Conservation (phyloP, 2,797 vertebrate species). For the Molossus alvarezi region DNA sequence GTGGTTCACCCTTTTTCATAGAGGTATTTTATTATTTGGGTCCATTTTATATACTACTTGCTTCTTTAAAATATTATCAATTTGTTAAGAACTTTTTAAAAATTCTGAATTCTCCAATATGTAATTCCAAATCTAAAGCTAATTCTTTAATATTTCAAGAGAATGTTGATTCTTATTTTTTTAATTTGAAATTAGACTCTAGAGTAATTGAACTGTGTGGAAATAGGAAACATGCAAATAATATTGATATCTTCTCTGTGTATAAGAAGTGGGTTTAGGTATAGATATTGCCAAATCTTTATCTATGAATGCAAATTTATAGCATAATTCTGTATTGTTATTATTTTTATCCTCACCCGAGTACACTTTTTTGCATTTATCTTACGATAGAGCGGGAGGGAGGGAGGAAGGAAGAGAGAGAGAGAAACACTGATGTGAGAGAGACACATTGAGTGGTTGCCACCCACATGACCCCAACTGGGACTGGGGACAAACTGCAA, state of each 20-base stretch:
- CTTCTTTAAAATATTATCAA: slow-evolving; percentile 41
- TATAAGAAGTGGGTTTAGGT: slow-evolving; percentile 29
- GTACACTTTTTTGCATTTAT: no score
- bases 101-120: slow-evolving; percentile 47
- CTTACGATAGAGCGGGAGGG: no score
- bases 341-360: no score
- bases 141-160: slow-evolving; percentile 39
- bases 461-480: no score
- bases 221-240: slow-evolving; percentile 51
- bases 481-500: no score
- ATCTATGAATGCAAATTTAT: background rate
- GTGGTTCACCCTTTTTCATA: slow-evolving; percentile 35
- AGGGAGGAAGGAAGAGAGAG: no score
- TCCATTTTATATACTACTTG: background rate
- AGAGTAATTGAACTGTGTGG: slow-evolving; percentile 42
- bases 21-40: slow-evolving; percentile 47
- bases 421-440: no score
- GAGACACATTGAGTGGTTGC: no score
- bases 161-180: slow-evolving; percentile 25
- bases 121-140: slow-evolving; percentile 60
- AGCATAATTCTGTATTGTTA: no score
- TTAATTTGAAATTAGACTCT: background rate
- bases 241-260: background rate
- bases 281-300: background rate
- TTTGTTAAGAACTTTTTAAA: slow-evolving; percentile 58